Evolutionary conservation across 2,797 vertebrate genomes (phyloP).

Genomic region (Spheniscus humboldti): DNA sequence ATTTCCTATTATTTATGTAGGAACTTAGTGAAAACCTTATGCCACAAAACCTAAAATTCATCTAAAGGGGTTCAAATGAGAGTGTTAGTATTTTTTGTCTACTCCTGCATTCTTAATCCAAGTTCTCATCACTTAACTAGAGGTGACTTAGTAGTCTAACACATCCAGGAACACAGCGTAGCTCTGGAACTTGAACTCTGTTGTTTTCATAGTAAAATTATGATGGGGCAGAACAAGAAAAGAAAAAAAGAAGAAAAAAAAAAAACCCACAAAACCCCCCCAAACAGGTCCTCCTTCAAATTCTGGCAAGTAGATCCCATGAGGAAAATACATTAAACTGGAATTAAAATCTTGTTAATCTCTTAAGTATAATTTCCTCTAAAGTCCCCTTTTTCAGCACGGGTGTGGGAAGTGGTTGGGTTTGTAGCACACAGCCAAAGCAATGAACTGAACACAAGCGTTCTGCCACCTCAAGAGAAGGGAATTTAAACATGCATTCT

Average conservation of each 20-base stretch:
- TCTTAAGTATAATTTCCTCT: background rate
- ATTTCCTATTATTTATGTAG: background rate
- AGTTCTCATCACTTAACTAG: background rate
- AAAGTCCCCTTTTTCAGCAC: background rate
- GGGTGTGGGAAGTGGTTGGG: background rate
- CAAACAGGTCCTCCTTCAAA: background rate
- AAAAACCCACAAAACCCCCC: fast-evolving
- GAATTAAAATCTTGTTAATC: background rate
- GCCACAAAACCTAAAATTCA: background rate
- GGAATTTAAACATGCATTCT: background rate
- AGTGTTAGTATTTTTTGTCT: background rate
- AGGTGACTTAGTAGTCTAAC: background rate
- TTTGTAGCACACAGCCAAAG: background rate
- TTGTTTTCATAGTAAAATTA: background rate
- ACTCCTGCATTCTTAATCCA: background rate
- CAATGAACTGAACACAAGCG: background rate
- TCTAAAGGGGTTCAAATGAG: background rate
- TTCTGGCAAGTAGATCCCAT: background rate
- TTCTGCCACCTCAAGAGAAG: background rate
- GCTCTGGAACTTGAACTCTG: background rate
- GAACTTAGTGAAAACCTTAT: background rate
- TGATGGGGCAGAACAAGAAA: background rate
- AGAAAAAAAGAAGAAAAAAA: background rate
- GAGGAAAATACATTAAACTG: background rate
- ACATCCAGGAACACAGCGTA: fast-evolving